Evolutionary conservation across 2,113 vertebrate genomes (phyloP).

Genomic region (Aplodontia rufa): DNA sequence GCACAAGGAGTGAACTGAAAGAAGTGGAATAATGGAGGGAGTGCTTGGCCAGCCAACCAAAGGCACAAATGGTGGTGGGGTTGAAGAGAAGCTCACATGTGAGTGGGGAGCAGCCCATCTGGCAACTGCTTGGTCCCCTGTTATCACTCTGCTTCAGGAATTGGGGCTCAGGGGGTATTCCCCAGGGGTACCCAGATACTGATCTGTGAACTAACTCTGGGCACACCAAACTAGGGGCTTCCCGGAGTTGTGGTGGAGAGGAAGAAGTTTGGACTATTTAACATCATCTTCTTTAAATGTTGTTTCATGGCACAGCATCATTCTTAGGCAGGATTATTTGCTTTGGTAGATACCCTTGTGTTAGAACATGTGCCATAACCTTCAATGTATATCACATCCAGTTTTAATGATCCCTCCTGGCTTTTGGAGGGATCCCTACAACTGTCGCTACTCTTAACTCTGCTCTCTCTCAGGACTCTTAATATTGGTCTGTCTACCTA

Average conservation of each 20-base stretch:
- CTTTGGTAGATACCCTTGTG: not conserved
- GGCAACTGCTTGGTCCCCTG: not conserved
- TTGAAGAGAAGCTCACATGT: not conserved
- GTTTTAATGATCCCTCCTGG: not conserved
- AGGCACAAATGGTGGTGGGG: not conserved
- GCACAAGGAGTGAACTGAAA: not conserved
- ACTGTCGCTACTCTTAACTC: not conserved
- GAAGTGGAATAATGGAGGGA: not conserved
- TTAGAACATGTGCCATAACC: not conserved
- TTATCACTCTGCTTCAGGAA: not conserved
- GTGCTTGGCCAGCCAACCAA: not conserved
- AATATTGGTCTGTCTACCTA: not conserved
- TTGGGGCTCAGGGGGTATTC: not conserved
- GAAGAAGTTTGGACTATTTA: not conserved
- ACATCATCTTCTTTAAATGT: not conserved
- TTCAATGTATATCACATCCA: not conserved
- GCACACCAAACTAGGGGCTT: not conserved
- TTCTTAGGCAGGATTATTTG: not conserved
- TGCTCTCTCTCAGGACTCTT: not conserved
- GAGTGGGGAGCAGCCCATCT: not conserved
- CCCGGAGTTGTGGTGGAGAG: not conserved
- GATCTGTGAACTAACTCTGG: not conserved
- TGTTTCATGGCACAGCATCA: not conserved
- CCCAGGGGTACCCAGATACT: not conserved
- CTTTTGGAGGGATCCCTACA: not conserved